Conservation (phyloP, 2,888 invertebrate species). For the Netelia fuscicornis region DNA sequence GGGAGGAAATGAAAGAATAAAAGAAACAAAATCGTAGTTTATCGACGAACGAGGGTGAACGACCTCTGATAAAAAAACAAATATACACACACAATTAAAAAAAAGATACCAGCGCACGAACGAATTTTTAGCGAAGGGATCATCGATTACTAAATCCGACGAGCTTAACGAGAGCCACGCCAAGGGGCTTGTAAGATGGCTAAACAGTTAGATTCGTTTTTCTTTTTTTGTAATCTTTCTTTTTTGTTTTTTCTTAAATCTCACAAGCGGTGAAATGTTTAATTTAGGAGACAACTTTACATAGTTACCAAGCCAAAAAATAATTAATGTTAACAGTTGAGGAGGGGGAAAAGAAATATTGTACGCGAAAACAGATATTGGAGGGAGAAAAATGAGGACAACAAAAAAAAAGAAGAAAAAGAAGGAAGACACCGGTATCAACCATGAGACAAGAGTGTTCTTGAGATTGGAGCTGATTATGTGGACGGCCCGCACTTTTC, state of each 20-base stretch:
- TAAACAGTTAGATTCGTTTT: not conserved
- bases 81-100: not conserved
- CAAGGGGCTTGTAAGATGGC: slow-evolving; percentile 25
- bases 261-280: slow-evolving; percentile 72
- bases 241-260: not conserved
- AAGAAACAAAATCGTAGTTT: not conserved
- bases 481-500: slow-evolving; percentile 65
- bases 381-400: slow-evolving; percentile 30
- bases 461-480: not conserved
- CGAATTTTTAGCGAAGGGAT: slow-evolving; percentile 7
- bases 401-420: slow-evolving; percentile 35
- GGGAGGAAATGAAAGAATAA: not conserved
- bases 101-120: not conserved
- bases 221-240: slow-evolving; percentile 7
- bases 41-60: not conserved
- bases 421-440: slow-evolving; percentile 22
- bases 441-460: slow-evolving; percentile 17
- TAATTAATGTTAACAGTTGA: slow-evolving; percentile 73
- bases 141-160: slow-evolving; percentile 10
- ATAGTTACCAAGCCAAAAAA: slow-evolving; percentile 83
- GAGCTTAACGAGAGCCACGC: slow-evolving; percentile 51
- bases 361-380: slow-evolving; percentile 39
- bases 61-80: not conserved
- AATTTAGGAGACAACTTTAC: slow-evolving; percentile 76
- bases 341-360: slow-evolving; percentile 10